Percentiles rank a stretch among this genome's conserved stretches.
These are phyloP conservation scores for Prionailurus bengalensis DNA, from an alignment of 2,113 vertebrate genomes.

Conservation along the genomic window DNA sequence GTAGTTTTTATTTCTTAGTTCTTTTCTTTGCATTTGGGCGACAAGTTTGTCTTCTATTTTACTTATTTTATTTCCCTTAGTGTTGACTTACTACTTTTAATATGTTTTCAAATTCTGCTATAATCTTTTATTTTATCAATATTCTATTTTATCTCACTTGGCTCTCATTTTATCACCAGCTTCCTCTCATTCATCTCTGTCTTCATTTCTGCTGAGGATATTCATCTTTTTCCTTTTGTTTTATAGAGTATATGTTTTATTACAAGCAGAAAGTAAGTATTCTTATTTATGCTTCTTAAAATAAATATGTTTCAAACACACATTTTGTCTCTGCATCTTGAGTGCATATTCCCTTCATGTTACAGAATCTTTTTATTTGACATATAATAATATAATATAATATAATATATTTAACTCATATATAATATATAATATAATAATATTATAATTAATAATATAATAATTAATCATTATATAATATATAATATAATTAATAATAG, in stretches of 20 bases:
- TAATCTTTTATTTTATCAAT: background rate
- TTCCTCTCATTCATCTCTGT: background rate
- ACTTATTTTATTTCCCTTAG: background rate
- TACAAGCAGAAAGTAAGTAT: background rate
- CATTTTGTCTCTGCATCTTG: background rate
- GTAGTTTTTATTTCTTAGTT: background rate
- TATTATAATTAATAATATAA: no score
- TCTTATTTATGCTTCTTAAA: background rate
- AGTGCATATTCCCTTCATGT: background rate
- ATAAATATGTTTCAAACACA: conserved; percentile 1
- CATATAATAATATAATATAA: background rate
- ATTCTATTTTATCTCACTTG: background rate
- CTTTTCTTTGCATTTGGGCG: background rate
- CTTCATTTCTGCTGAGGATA: background rate
- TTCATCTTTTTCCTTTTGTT: background rate
- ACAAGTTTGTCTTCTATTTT: background rate
- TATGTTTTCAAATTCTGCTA: background rate
- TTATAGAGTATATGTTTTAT: background rate
- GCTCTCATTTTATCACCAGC: background rate
- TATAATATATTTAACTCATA: background rate
- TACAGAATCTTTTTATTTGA: background rate
- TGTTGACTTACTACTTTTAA: background rate
- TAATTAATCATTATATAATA: background rate
- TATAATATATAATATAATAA: background rate
- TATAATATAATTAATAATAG: no score